Percentiles rank a stretch among this genome's conserved stretches.
These are phyloP conservation scores for Microcebus tavaratra DNA, from an alignment of 2,113 vertebrate genomes.

Conservation along the genomic window DNA sequence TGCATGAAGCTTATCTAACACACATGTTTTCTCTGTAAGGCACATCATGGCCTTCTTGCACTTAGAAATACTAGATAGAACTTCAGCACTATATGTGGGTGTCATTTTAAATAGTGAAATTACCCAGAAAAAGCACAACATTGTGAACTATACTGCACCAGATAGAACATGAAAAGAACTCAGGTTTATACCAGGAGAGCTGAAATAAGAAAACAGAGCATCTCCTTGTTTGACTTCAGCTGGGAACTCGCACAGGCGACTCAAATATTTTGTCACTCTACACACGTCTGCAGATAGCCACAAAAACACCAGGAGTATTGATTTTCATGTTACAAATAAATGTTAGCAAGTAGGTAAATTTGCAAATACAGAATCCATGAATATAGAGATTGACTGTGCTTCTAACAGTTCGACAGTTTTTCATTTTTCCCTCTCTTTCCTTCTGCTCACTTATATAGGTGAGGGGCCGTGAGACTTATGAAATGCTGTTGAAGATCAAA, in stretches of 20 bases:
- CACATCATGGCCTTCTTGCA: neutral
- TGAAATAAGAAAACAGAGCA: neutral
- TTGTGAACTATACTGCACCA: neutral
- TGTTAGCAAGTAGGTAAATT: neutral
- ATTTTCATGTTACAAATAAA: neutral
- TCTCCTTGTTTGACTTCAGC: neutral
- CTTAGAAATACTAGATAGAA: neutral
- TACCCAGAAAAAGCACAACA: neutral
- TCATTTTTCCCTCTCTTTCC: neutral
- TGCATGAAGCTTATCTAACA: neutral
- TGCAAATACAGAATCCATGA: neutral
- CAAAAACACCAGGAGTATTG: too few species aligned
- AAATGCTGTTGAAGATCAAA: constrained; percentile 99
- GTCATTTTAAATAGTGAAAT: neutral
- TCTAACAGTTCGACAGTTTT: neutral
- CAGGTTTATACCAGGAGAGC: too few species aligned
- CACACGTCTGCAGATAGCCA: neutral
- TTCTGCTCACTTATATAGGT: constrained; percentile 83
- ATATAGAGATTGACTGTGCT: neutral
- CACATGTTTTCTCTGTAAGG: neutral
- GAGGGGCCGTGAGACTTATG: constrained; percentile 97
- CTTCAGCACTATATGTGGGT: neutral
- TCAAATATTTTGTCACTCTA: neutral
- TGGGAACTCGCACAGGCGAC: neutral
- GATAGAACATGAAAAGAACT: neutral